Evolutionary conservation across 2,113 vertebrate species (phyloP).

Genomic region (Alectura lathami): DNA sequence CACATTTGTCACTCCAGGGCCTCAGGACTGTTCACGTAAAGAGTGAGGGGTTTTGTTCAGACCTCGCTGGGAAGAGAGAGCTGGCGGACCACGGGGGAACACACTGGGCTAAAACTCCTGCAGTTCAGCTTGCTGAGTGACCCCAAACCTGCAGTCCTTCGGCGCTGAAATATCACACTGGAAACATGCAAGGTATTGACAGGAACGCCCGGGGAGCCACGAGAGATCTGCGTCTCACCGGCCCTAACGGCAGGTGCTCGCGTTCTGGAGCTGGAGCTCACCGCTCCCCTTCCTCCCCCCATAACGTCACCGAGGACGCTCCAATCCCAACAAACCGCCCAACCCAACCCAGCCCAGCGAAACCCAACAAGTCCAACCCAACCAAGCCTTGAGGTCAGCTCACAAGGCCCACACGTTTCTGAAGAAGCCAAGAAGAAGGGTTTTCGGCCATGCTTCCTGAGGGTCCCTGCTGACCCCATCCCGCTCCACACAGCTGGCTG

Average conservation of each 20-base stretch:
- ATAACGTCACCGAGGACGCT: neutral
- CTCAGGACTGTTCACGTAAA: neutral
- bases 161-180: neutral
- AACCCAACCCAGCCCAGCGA: neutral
- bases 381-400: neutral
- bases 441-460: neutral
- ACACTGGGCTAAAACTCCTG: neutral
- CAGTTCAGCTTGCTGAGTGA: neutral
- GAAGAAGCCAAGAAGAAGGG: neutral
- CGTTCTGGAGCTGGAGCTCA: neutral
- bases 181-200: neutral
- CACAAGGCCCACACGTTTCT: conserved; percentile 1
- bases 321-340: neutral
- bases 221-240: neutral
- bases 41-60: neutral
- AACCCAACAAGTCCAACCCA: neutral
- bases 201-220: neutral
- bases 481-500: neutral
- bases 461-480: neutral
- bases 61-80: conserved; percentile 14
- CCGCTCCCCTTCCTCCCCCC: neutral
- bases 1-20: neutral
- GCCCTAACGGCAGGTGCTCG: neutral
- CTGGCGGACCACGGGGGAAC: neutral
- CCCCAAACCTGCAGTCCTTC: neutral